Percentiles rank a stretch among this genome's conserved stretches.
These are phyloP conservation scores for Anarrhichthys ocellatus DNA, from an alignment of 2,113 vertebrate genomes.

Conservation along the genomic window DNA sequence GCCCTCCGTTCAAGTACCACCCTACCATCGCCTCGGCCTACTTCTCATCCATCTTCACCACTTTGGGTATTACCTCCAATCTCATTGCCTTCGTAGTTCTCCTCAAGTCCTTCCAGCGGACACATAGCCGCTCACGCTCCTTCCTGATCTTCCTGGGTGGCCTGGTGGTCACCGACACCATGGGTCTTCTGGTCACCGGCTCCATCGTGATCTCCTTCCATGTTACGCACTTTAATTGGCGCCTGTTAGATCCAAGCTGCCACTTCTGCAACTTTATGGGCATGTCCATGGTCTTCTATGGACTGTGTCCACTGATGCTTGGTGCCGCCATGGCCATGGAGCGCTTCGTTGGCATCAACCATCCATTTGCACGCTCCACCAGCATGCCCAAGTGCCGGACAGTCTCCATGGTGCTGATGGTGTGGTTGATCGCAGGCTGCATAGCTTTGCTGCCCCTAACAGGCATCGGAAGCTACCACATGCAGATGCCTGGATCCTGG, in stretches of 20 bases:
- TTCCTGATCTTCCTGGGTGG: slow-evolving; percentile 93
- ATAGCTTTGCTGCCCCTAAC: slow-evolving; percentile 87
- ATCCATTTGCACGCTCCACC: slow-evolving; percentile 87
- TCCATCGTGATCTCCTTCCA: slow-evolving; percentile 90
- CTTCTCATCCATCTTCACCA: slow-evolving; percentile 85
- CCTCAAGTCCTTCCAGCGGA: slow-evolving; percentile 82
- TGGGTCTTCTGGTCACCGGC: slow-evolving; percentile 92
- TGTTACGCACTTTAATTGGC: slow-evolving; percentile 85
- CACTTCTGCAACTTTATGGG: slow-evolving; percentile 95
- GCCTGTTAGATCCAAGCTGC: slow-evolving; percentile 84
- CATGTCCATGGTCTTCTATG: slow-evolving; percentile 96
- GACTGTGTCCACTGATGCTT: slow-evolving; percentile 91
- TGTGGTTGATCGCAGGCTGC: slow-evolving; percentile 86
- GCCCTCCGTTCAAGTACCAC: slow-evolving; percentile 54
- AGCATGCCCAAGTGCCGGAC: slow-evolving; percentile 82
- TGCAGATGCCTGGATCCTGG: slow-evolving; percentile 94
- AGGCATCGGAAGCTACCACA: slow-evolving; percentile 89
- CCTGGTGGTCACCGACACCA: slow-evolving; percentile 93
- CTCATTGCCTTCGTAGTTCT: slow-evolving; percentile 91
- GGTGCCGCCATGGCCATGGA: slow-evolving; percentile 92
- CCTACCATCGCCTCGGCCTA: slow-evolving; percentile 80
- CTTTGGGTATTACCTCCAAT: slow-evolving; percentile 91
- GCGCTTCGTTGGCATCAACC: slow-evolving; percentile 92
- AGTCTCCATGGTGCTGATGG: slow-evolving; percentile 84
- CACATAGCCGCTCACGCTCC: slow-evolving; percentile 82